Evolutionary conservation across 2,888 invertebrate species (phyloP).

Genomic region (Bedellia somnulentella): DNA sequence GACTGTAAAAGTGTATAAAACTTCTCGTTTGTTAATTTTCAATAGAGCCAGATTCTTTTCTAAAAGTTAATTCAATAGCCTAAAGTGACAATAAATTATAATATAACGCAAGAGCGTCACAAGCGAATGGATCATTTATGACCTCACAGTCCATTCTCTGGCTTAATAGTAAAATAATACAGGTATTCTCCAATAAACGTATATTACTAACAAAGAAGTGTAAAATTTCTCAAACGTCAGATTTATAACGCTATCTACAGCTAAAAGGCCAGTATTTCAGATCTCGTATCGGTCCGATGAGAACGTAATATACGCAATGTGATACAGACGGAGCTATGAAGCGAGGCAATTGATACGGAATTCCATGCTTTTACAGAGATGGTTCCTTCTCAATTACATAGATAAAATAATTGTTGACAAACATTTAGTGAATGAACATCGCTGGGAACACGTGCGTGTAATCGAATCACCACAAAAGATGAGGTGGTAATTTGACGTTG

Average conservation of each 20-base stretch:
- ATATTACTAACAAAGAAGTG: conserved; percentile 46
- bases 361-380: too few species aligned
- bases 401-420: too few species aligned
- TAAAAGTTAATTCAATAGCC: too few species aligned
- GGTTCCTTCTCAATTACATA: too few species aligned
- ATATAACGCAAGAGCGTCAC: conserved; percentile 18
- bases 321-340: too few species aligned
- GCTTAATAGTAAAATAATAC: conserved; percentile 40
- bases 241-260: conserved; percentile 38
- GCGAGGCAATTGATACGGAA: too few species aligned
- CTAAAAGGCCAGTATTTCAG: conserved; percentile 33
- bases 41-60: too few species aligned
- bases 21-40: too few species aligned
- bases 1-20: too few species aligned
- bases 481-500: conserved; percentile 59
- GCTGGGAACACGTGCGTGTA: conserved; percentile 44
- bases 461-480: conserved; percentile 53
- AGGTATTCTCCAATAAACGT: conserved; percentile 26
- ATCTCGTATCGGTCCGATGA: not conserved
- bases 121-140: conserved; percentile 38
- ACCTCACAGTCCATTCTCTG: conserved; percentile 32
- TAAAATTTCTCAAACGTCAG: conserved; percentile 50
- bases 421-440: too few species aligned
- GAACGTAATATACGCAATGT: too few species aligned
- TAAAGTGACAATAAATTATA: conserved; percentile 27